Evolutionary conservation across 2,888 invertebrate species (phyloP), one percentile per base, ranked within the genome.

Genomic region (Anorthoa munda): DNA sequence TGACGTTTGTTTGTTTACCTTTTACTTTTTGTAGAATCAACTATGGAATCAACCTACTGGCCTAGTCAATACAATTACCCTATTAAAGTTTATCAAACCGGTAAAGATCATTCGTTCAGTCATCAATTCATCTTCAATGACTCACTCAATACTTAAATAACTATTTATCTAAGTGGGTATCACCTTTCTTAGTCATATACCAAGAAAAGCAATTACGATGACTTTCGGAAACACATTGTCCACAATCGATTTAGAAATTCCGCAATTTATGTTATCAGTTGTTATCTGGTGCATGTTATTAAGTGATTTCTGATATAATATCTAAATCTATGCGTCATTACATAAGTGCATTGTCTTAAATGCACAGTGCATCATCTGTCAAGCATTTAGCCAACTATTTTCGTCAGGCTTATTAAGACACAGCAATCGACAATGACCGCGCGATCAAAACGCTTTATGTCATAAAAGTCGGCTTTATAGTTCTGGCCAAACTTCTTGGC

Each of bases 311-410:
- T 55, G 70, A 70, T 71, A 70, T 50, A 26, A 12, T 66, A 23
- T 66, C 7, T 66, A 64, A 31, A 13, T 31, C 4, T 48, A 17
- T 69, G 45, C n/a, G 51, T 69, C 68, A 68, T 45, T 69, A 23
- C 45, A 31, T 31, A 31, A 7, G 2, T 31, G 31, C 31, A 31
- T 31, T 31, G 31, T 31, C 31, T 31, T 31, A 4, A 3, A 31
- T 31, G 5, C 31, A 31, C 7, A 31, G 31, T 7, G 31, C 31
- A 7, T 31, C 31, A 31, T 31, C 7, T 31, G 31, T 31, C 7
- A 31, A 31, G 31, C 31, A 5, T 31, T 31, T 31, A 7, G 0
- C 31, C 31, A 31, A 31, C 31, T 31, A 31, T 31, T 31, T 31
- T 31, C 31, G 31, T 5, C 31, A 31, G 31, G 31, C 31, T 31